These are phyloP conservation scores for Osmerus eperlanus DNA, from an alignment of 2,113 vertebrate species.

Conservation along the genomic window DNA sequence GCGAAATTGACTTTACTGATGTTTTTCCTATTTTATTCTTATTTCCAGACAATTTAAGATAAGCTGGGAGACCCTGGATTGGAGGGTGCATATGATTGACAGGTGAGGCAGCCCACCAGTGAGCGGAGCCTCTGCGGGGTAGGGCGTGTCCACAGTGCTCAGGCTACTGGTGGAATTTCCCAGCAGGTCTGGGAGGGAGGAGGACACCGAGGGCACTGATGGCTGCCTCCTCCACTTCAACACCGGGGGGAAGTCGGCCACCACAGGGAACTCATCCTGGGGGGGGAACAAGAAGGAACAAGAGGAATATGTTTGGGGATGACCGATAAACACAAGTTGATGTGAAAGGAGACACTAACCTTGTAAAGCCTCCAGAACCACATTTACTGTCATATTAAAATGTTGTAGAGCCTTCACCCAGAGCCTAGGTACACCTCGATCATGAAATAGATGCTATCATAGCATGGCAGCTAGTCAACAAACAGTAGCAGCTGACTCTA, in stretches of 20 bases:
- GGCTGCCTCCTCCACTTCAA: constrained; percentile 89
- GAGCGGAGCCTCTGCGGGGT: constrained; percentile 41
- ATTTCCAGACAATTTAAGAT: neutral
- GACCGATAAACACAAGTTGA: too few relatives aligned
- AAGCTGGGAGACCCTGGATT: constrained; percentile 47
- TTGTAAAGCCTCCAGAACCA: too few relatives aligned
- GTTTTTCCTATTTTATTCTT: neutral
- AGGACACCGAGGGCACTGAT: constrained; percentile 74
- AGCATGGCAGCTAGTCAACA: constrained; percentile 8
- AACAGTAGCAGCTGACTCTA: constrained; percentile 9
- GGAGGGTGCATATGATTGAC: neutral
- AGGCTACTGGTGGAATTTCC: constrained; percentile 76
- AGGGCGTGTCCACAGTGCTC: constrained; percentile 74
- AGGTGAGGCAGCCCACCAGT: constrained; percentile 29
- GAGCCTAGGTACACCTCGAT: too few relatives aligned
- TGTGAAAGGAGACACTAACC: too few relatives aligned
- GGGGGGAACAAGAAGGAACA: neutral
- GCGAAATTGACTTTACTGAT: too few relatives aligned
- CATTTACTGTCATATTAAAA: too few relatives aligned
- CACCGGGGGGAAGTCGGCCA: constrained; percentile 74
- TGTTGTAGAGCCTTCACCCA: too few relatives aligned
- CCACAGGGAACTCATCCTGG: constrained; percentile 78
- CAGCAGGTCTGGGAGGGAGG: constrained; percentile 82
- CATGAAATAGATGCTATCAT: neutral
- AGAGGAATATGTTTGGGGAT: too few relatives aligned